A percentile compares a stretch with the other conserved stretches of the same genome.
Evolutionary conservation across 2,888 invertebrate genomes (phyloP).

Genomic region (Pomacea canaliculata): DNA sequence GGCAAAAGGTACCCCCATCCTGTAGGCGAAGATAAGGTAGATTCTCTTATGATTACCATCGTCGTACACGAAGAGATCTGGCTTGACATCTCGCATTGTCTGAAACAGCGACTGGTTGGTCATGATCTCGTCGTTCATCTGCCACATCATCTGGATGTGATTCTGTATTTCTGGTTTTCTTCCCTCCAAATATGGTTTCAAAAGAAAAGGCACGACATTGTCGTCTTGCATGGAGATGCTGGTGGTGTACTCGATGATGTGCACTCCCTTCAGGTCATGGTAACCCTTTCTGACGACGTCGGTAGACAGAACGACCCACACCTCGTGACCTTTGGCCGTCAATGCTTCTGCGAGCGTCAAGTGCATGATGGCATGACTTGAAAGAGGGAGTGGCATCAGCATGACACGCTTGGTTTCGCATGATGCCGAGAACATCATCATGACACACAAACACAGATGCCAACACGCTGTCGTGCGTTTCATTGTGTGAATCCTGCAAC

Average conservation of each 20-base stretch:
- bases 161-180: neutral
- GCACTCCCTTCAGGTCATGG: neutral
- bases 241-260: slow-evolving; percentile 10
- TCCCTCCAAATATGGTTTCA: neutral
- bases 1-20: slow-evolving; percentile 13
- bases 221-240: neutral
- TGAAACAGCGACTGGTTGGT: slow-evolving; percentile 6
- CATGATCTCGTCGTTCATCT: slow-evolving; percentile 1
- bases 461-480: too few relatives aligned
- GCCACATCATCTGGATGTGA: neutral
- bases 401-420: neutral
- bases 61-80: slow-evolving; percentile 20
- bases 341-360: neutral
- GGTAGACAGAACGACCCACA: neutral
- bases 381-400: neutral
- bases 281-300: neutral
- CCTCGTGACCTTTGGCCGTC: neutral
- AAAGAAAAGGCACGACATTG: neutral
- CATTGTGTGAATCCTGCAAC: too few relatives aligned
- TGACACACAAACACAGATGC: too few relatives aligned
- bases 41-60: neutral
- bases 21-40: slow-evolving; percentile 18
- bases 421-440: too few relatives aligned
- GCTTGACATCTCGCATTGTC: neutral
- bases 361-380: slow-evolving; percentile 1